Conservation (phyloP, 2,113 vertebrate genomes). For the Acanthisitta chloris region DNA sequence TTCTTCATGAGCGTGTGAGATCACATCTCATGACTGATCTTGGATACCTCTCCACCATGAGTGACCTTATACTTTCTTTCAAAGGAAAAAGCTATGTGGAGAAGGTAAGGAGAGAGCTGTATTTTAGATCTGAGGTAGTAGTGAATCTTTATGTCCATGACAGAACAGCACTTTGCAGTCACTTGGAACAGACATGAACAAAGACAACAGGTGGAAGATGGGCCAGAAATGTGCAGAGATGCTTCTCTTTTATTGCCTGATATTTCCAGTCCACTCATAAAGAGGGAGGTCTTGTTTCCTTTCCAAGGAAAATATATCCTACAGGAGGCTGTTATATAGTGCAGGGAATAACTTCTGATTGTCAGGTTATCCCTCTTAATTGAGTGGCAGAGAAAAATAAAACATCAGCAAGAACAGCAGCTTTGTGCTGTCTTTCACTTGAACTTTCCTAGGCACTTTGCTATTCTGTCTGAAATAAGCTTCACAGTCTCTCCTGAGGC, state of each 20-base stretch:
- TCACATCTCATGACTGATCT: not conserved
- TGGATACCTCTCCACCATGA: not conserved
- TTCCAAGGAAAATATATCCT: not conserved
- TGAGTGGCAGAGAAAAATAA: constrained; percentile 5
- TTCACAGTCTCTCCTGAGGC: not conserved
- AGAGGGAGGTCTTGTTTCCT: not conserved
- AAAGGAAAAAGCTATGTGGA: not conserved
- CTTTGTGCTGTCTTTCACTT: not conserved
- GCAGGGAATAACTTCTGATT: not conserved
- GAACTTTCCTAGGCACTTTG: not conserved
- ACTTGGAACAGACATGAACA: not conserved
- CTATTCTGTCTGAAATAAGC: not conserved
- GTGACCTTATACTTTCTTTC: not conserved
- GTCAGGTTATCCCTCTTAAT: not conserved
- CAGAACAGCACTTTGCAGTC: not conserved
- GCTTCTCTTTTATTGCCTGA: not conserved
- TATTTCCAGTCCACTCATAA: not conserved
- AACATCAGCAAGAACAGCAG: not conserved
- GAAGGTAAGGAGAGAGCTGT: not conserved
- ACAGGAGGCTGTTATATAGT: not conserved
- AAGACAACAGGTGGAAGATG: not conserved
- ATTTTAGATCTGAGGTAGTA: not conserved
- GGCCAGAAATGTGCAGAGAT: not conserved
- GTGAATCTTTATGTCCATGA: not conserved
- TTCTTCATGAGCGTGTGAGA: not conserved